These are phyloP conservation scores for Rhodinocichla rosea DNA, from an alignment of 2,113 vertebrate genomes.

Conservation along the genomic window DNA sequence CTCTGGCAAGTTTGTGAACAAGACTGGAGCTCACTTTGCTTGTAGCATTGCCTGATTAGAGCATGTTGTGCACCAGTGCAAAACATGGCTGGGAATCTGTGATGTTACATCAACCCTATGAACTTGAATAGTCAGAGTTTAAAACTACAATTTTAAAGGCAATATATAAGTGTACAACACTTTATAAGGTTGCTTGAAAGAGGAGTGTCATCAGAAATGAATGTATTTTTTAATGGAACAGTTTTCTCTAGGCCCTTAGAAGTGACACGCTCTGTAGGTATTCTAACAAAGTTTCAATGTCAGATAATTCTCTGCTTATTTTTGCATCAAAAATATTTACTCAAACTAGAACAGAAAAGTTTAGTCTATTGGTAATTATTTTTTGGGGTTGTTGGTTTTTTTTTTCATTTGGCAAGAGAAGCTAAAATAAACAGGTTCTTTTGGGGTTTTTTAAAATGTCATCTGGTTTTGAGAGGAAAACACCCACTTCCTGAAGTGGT, in stretches of 20 bases:
- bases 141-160: not conserved
- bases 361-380: not conserved
- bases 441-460: not conserved
- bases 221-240: not conserved
- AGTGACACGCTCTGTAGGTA: not conserved
- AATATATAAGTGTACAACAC: not conserved
- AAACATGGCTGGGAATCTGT: not conserved
- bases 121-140: not conserved
- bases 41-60: not conserved
- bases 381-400: not conserved
- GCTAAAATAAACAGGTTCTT: constrained; percentile 8
- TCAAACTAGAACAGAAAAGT: not conserved
- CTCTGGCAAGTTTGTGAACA: not conserved
- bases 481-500: constrained; percentile 24
- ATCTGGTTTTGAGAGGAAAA: not conserved
- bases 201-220: not conserved
- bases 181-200: not conserved
- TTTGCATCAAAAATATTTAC: constrained; percentile 28
- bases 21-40: not conserved
- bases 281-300: not conserved
- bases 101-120: not conserved
- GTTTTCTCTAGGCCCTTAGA: not conserved
- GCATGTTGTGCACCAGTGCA: not conserved
- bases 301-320: not conserved
- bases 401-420: constrained; percentile 38